Evolutionary conservation across 37 sponge, comb jelly and placozoan genomes (phyloP), one percentile per base, ranked within the genome.

Genomic region (Chondrilla cf. caribensis): DNA sequence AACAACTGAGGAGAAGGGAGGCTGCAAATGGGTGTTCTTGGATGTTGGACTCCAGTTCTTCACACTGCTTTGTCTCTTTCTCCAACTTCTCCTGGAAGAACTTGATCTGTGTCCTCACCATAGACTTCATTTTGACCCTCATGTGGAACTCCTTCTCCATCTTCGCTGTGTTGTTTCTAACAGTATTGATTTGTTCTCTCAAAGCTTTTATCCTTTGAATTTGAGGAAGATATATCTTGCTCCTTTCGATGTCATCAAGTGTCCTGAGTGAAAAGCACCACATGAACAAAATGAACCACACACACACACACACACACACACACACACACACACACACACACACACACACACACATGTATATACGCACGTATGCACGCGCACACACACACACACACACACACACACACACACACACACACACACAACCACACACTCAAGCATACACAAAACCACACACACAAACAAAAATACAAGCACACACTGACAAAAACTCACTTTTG

Each of bases 401-500:
- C 6, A 6, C 6, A 14, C 51, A 47, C 38, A 31, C 25, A 15
- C 72, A 47, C 3, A 39, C 1, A 26, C 28, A 9, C 6, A 29
- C n/a, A n/a, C 6, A 15, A 15, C 5, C 81, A 26, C 64, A 91
- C 93, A 26, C 31, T 21, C 11, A 47, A 6, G 51, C 9, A 11
- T 14, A 11, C 51, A 47, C 6, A 6, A 47, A 14, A n/a, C n/a
- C n/a, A 26, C 31, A 38, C 11, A 47, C 51, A 11, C 9, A 11
- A 47, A 11, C 51, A 47, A 47, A 6, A 47, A 14, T 11, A 47
- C 38, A 31, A 42, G n/a, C 72, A 47, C 3, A 39, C 1, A 26
- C 28, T 22, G 25, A 29, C n/a, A n/a, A 62, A 15, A 15, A 17
- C 81, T 38, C 64, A 91, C 93, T 72, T 70, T 58, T 93, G 94